A percentile compares a stretch with the other conserved stretches of the same genome.
Evolutionary conservation across 2,888 invertebrate genomes (phyloP).

Genomic region (Noctua fimbriata): DNA sequence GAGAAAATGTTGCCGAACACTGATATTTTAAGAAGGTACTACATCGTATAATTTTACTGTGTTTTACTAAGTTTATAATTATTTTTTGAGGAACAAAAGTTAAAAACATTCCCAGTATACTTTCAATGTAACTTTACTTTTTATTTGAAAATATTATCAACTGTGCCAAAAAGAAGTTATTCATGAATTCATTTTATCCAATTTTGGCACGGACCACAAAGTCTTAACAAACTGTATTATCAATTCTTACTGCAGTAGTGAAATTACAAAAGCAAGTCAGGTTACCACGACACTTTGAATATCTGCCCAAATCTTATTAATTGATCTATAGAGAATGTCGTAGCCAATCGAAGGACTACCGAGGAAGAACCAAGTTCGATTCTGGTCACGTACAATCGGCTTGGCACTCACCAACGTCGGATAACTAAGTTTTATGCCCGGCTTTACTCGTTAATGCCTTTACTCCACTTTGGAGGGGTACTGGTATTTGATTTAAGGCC

Average conservation of each 20-base stretch:
- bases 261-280: conserved; percentile 37
- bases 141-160: background rate
- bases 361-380: conserved; percentile 49
- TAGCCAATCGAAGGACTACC: conserved; percentile 32
- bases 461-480: conserved; percentile 61
- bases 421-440: conserved; percentile 71
- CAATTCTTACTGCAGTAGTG: background rate
- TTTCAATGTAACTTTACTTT: background rate
- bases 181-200: background rate
- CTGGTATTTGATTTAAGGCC: conserved; percentile 64
- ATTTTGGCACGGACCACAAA: background rate
- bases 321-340: conserved; percentile 47
- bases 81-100: too few relatives aligned
- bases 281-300: conserved; percentile 28
- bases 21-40: conserved; percentile 19
- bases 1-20: conserved; percentile 29
- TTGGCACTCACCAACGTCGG: conserved; percentile 63
- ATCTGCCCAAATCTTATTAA: conserved; percentile 41
- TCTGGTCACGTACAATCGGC: conserved; percentile 66
- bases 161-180: background rate
- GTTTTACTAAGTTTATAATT: background rate
- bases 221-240: conserved; percentile 14
- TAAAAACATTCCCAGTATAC: too few relatives aligned
- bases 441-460: conserved; percentile 68
- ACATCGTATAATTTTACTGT: background rate